A percentile compares a stretch with the other conserved stretches of the same genome.
Evolutionary conservation across 53 echinoderm and acorn worm genomes (phyloP).

Genomic region (Hippasteria phrygiana): DNA sequence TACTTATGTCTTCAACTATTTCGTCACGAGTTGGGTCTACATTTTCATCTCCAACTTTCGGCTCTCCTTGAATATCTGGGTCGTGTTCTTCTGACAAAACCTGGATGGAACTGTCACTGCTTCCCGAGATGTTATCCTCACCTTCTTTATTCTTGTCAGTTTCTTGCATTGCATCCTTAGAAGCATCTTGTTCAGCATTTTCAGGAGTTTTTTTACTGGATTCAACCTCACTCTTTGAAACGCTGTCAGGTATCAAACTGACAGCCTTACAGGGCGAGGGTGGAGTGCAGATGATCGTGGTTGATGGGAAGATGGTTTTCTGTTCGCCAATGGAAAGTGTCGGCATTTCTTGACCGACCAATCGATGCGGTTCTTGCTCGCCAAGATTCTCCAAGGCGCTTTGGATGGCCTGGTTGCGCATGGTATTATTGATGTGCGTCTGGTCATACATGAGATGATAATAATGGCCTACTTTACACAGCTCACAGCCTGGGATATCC

Average conservation of each 20-base stretch:
- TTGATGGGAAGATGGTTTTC: constrained; percentile 35
- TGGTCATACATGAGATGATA: constrained; percentile 84
- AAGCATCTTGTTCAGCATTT: neutral
- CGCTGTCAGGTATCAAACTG: neutral
- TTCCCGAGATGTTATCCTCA: constrained; percentile 28
- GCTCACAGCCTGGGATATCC: constrained; percentile 74
- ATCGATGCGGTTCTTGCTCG: constrained; percentile 61
- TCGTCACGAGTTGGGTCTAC: neutral
- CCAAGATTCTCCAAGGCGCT: constrained; percentile 73
- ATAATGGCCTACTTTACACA: constrained; percentile 85
- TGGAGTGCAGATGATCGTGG: constrained; percentile 90
- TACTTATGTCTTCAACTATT: neutral
- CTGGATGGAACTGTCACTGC: constrained; percentile 80
- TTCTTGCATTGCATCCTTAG: neutral
- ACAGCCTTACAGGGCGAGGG: constrained; percentile 84
- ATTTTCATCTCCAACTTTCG: neutral
- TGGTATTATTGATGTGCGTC: constrained; percentile 61
- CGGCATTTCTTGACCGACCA: neutral
- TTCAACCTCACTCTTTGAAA: neutral
- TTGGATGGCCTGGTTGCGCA: constrained; percentile 72
- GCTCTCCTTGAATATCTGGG: neutral
- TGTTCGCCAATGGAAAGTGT: neutral
- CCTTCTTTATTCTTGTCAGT: constrained; percentile 7
- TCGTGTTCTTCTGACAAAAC: constrained; percentile 70
- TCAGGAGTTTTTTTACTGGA: neutral